These are phyloP conservation scores for Xerus rutilus DNA, from an alignment of 2,797 vertebrate genomes.

Conservation along the genomic window DNA sequence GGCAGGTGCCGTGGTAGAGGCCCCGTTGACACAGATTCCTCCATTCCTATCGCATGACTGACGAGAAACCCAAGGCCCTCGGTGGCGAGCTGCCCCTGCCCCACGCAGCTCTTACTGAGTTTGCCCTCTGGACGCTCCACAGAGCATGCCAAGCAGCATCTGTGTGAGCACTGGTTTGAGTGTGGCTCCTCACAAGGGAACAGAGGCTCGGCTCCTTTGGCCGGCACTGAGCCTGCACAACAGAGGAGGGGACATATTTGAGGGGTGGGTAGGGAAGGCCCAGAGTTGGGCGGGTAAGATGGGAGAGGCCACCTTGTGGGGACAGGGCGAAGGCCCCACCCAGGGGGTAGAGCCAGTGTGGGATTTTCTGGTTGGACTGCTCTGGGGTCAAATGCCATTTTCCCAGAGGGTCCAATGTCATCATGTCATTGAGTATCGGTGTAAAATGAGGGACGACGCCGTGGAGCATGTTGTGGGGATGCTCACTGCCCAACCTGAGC, in stretches of 20 bases:
- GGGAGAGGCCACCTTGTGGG: not conserved
- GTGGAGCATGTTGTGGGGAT: not conserved
- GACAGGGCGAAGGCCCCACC: not conserved
- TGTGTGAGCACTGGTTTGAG: not conserved
- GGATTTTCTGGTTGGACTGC: not conserved
- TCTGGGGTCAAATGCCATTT: not conserved
- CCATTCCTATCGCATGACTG: not conserved
- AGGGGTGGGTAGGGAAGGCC: not conserved
- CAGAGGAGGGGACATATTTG: not conserved
- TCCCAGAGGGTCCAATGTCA: not conserved
- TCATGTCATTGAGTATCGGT: not conserved
- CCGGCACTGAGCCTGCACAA: not conserved
- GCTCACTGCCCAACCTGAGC: not conserved
- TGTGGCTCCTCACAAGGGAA: not conserved
- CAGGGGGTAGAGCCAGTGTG: no score
- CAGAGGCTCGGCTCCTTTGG: no score
- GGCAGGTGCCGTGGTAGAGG: not conserved
- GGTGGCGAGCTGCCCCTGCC: accelerated
- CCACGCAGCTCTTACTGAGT: not conserved
- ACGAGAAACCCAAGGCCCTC: not conserved
- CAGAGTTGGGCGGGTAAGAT: not conserved
- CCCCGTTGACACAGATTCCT: not conserved
- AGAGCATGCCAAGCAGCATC: no score
- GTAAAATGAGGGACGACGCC: not conserved
- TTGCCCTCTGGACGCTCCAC: no score